phyloP scores from a whole-genome alignment of 1,140 invertebrate species.

The Dufourea novaeangliae region DNA sequence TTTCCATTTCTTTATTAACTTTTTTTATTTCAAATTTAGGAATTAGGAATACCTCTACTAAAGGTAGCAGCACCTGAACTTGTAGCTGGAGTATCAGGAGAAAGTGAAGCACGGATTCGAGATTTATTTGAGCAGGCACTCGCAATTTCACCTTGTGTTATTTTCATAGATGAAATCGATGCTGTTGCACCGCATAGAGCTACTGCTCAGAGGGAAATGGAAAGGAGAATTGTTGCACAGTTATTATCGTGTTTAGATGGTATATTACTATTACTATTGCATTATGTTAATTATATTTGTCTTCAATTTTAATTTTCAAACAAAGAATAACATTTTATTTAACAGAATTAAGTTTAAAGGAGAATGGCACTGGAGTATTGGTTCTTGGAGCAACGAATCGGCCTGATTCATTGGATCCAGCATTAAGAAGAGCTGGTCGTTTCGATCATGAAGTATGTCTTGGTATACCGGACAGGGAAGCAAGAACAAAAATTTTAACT shows the following conservation, averaged over 20 bases:
- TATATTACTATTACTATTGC: slow-evolving; percentile 62
- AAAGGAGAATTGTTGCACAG: slow-evolving; percentile 96
- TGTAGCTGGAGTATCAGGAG: slow-evolving; percentile 96
- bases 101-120: slow-evolving; percentile 96
- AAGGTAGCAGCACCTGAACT: slow-evolving; percentile 95
- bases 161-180: slow-evolving; percentile 98
- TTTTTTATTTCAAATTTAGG: slow-evolving; percentile 72
- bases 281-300: neutral
- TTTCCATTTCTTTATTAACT: slow-evolving; percentile 6
- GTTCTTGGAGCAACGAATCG: slow-evolving; percentile 98
- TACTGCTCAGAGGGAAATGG: slow-evolving; percentile 96
- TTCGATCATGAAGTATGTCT: slow-evolving; percentile 96
- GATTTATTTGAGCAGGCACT: slow-evolving; percentile 94
- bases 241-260: slow-evolving; percentile 93
- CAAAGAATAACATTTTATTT: slow-evolving; percentile 14
- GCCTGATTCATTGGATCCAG: slow-evolving; percentile 96
- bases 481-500: slow-evolving; percentile 89
- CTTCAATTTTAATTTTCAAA: neutral
- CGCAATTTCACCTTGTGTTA: slow-evolving; percentile 88
- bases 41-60: slow-evolving; percentile 88
- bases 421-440: slow-evolving; percentile 93
- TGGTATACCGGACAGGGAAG: slow-evolving; percentile 94
- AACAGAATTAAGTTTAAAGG: slow-evolving; percentile 83
- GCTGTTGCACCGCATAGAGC: slow-evolving; percentile 93
- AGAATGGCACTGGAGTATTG: slow-evolving; percentile 88